phyloP scores from a whole-genome alignment of 2,888 invertebrate genomes.

The Smittia sp. region DNA sequence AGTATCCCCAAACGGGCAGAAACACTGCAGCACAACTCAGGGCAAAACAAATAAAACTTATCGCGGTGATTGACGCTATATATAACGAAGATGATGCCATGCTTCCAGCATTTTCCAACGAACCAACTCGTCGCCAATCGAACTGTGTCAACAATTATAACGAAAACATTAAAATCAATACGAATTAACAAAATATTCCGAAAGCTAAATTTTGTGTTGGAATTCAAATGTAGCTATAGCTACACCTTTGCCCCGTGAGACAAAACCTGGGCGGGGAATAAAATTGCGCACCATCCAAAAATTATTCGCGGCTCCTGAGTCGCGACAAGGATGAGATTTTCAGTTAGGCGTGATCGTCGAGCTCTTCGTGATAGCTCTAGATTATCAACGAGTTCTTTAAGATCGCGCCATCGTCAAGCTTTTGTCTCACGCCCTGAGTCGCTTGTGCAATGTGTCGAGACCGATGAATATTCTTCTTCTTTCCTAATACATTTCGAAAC shows the following conservation, averaged over 20 bases:
- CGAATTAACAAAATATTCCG: conserved; percentile 24
- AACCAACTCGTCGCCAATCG: conserved; percentile 11
- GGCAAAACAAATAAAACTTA: conserved; percentile 76
- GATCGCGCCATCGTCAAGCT: too few relatives aligned
- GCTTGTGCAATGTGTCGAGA: not conserved
- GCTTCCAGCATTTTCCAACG: conserved; percentile 26
- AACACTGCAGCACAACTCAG: conserved; percentile 80
- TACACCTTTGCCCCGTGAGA: conserved; percentile 39
- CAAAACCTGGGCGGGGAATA: not conserved
- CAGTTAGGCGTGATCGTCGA: too few relatives aligned
- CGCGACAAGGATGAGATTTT: too few relatives aligned
- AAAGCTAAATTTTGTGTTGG: conserved; percentile 31
- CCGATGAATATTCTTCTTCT: too few relatives aligned
- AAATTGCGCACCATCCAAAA: too few relatives aligned
- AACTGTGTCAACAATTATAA: conserved; percentile 10
- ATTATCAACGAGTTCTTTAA: too few relatives aligned
- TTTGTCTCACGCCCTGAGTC: not conserved
- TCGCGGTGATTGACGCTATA: conserved; percentile 53
- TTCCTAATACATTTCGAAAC: too few relatives aligned
- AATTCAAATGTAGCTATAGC: conserved; percentile 33
- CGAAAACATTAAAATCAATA: conserved; percentile 36
- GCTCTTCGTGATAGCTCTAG: too few relatives aligned
- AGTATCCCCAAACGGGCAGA: conserved; percentile 84
- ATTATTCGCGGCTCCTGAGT: too few relatives aligned
- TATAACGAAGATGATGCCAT: conserved; percentile 38